Evolutionary conservation across 1,140 invertebrate genomes (phyloP).

Genomic region (Batillaria attramentaria): DNA sequence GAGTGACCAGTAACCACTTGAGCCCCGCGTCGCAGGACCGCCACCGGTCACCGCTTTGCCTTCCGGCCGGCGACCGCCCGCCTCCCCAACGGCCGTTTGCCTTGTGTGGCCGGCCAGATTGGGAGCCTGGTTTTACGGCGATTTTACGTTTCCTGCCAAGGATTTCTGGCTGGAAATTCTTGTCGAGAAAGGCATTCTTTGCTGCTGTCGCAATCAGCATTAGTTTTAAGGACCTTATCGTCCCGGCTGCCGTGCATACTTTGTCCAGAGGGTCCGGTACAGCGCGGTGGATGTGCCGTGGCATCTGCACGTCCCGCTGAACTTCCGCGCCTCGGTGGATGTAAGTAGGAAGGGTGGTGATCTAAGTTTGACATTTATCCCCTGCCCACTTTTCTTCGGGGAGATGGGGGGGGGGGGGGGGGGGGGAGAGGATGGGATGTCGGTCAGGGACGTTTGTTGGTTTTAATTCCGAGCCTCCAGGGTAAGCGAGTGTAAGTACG

Average conservation of each 20-base stretch:
- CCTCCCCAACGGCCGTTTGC: not conserved
- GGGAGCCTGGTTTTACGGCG: constrained; percentile 4
- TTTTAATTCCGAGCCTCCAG: too few species aligned
- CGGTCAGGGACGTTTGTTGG: not conserved
- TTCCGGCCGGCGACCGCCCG: not conserved
- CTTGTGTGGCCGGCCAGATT: not conserved
- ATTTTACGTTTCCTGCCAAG: constrained; percentile 12
- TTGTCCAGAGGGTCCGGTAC: not conserved
- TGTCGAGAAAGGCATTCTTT: constrained; percentile 26
- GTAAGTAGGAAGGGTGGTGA: constrained; percentile 18
- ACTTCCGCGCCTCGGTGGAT: not conserved
- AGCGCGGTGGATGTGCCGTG: constrained; percentile 1
- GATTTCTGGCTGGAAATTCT: not conserved
- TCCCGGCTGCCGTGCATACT: not conserved
- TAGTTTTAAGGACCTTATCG: constrained; percentile 1
- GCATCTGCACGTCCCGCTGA: not conserved
- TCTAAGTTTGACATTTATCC: constrained; percentile 24
- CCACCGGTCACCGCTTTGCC: too few species aligned
- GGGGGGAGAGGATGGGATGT: not conserved
- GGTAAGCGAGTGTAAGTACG: too few species aligned
- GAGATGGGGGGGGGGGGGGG: not conserved
- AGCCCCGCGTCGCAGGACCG: too few species aligned
- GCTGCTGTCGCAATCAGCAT: constrained; percentile 14
- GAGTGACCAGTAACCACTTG: constrained; percentile 25
- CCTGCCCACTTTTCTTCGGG: not conserved